A percentile compares a stretch with the other conserved stretches of the same genome.
These are phyloP conservation scores for Papilio dardanus DNA, from an alignment of 1,140 invertebrate genomes.

Conservation along the genomic window DNA sequence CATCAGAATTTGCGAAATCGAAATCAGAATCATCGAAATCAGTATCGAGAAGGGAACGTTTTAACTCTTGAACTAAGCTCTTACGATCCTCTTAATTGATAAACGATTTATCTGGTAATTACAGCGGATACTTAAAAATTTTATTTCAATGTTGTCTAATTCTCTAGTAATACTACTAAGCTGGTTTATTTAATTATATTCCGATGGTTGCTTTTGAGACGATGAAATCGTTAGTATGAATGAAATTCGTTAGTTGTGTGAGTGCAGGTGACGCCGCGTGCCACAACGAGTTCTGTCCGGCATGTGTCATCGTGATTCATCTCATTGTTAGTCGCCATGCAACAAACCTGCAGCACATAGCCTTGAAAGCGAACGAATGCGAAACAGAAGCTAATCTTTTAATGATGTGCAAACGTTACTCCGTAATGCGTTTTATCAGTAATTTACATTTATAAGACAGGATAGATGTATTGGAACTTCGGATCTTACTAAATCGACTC, in stretches of 20 bases:
- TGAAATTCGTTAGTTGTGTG: neutral
- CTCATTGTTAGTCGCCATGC: neutral
- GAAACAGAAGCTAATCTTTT: neutral
- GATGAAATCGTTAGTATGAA: neutral
- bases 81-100: too few relatives aligned
- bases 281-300: conserved; percentile 1
- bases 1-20: too few relatives aligned
- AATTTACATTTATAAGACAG: too few relatives aligned
- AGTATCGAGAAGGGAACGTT: too few relatives aligned
- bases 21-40: too few relatives aligned
- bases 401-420: neutral
- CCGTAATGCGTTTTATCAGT: neutral
- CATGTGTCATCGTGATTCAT: conserved; percentile 8
- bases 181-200: neutral
- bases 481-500: too few relatives aligned
- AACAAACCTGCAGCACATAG: neutral
- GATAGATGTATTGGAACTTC: too few relatives aligned
- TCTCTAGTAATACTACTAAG: too few relatives aligned
- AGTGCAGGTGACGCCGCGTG: conserved; percentile 27
- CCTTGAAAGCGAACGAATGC: neutral
- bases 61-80: too few relatives aligned
- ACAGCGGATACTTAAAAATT: too few relatives aligned
- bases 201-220: neutral
- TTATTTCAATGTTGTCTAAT: too few relatives aligned
- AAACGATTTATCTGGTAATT: too few relatives aligned